Base-by-base conservation (phyloP, 2,113 vertebrate species). In the Syrmaticus mikado region DNA sequence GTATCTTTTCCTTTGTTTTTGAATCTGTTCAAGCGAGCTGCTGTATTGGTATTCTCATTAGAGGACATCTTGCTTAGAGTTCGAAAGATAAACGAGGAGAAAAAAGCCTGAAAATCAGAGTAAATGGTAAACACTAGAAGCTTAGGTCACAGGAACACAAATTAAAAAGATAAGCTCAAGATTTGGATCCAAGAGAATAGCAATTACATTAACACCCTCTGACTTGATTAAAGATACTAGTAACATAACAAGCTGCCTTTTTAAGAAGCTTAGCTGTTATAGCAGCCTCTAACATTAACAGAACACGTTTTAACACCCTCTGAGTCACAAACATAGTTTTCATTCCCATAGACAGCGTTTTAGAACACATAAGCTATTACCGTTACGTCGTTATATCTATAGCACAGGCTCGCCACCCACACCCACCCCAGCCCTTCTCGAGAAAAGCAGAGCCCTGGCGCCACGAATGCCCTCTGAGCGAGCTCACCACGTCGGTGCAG, bases 1-100 rank as follows among this genome's bases (percentile, higher is more conserved):
- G 96, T 98, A 82, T 99, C 98, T 91, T 98, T 99, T 7, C 99
- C 99, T 96, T 99, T 99, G 97, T 99, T 99, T 97, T 99, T 99
- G 97, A 99, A 99, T 89, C 98, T 98, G 96, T 94, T 98, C 82
- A 99, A 92, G 25, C 99, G 98, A 93, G 94, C 97, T 74, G 97
- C 87, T 34, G 94, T 93, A 68, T 80, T 97, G 43, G 98, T 98
- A 94, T 97, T 98, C 89, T 97, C 98, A 7, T 98, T 97, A 79
- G 98, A 84, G 70, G 99, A 98, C 99, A 99, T 99, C 81, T 89
- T 89, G 68, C 8, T 30, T 24, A 45, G 57, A 28, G 45, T 85
- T 87, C 50, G 10, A 88, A 45, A 38, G 2, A 71, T 17, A 41
- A 46, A 36, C 15, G 57, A 30, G 14, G 7, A 52, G 38, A 64